Conservation (phyloP, 2,113 vertebrate genomes). For the Apodemus sylvaticus region DNA sequence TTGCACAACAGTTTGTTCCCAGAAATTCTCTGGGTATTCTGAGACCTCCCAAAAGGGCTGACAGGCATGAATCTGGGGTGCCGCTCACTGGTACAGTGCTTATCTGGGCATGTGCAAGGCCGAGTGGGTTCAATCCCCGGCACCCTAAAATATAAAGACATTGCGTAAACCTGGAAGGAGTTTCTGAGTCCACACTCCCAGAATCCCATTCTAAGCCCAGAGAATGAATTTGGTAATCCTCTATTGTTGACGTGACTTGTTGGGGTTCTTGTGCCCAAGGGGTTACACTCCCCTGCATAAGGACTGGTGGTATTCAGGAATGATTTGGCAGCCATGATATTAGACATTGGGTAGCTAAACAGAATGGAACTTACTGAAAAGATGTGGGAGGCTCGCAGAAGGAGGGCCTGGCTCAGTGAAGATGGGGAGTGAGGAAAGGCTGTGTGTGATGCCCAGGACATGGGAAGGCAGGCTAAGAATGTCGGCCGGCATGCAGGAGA, state of each 20-base stretch:
- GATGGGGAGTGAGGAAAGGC: background rate
- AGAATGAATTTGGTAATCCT: background rate
- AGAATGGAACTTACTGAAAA: constrained; percentile 2
- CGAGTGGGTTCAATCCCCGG: background rate
- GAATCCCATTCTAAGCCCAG: background rate
- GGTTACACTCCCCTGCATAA: background rate
- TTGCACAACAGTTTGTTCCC: background rate
- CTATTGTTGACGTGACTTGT: fast-evolving
- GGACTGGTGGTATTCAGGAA: background rate
- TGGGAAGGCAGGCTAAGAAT: fast-evolving
- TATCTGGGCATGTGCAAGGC: background rate
- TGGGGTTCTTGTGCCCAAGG: background rate
- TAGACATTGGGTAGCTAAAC: background rate
- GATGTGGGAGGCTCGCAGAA: background rate
- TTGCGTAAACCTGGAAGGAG: background rate
- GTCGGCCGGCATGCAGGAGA: background rate
- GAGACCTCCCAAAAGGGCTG: background rate
- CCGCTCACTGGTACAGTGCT: background rate
- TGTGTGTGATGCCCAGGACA: background rate
- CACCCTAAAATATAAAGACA: background rate
- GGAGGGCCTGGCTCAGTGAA: background rate
- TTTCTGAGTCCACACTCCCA: too few relatives aligned
- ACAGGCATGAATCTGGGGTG: background rate
- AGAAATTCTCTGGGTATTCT: background rate
- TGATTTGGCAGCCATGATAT: background rate